Percentiles rank a stretch among this genome's conserved stretches.
Evolutionary conservation across 2,888 invertebrate genomes (phyloP).

Genomic region (Drosophila putrida): DNA sequence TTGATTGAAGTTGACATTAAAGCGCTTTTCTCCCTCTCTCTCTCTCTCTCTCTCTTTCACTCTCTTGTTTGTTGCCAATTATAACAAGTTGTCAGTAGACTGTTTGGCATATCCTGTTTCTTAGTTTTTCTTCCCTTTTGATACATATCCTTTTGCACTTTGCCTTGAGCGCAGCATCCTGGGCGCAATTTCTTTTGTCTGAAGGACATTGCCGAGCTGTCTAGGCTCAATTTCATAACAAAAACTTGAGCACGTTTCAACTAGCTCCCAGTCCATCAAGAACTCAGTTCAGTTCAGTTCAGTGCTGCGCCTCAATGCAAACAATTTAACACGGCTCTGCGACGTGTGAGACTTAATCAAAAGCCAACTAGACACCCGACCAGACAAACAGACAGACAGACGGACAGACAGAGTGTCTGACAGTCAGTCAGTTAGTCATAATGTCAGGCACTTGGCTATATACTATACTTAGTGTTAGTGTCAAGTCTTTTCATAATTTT

Average conservation of each 20-base stretch:
- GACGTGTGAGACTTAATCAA: slow-evolving; percentile 76
- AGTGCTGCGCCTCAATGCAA: slow-evolving; percentile 68
- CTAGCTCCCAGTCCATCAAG: slow-evolving; percentile 12
- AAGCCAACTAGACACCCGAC: slow-evolving; percentile 62
- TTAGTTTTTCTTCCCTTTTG: slow-evolving; percentile 71
- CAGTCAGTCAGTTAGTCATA: background rate
- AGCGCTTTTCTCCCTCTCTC: background rate
- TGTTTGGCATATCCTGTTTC: slow-evolving; percentile 64
- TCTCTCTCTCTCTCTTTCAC: background rate
- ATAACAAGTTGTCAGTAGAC: slow-evolving; percentile 77
- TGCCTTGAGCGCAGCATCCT: slow-evolving; percentile 35
- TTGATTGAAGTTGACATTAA: slow-evolving; percentile 1
- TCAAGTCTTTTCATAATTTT: slow-evolving; percentile 23
- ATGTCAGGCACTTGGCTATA: slow-evolving; percentile 35
- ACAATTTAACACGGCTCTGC: slow-evolving; percentile 75
- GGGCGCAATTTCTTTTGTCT: slow-evolving; percentile 64
- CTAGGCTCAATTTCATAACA: slow-evolving; percentile 80
- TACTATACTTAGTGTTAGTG: slow-evolving; percentile 44
- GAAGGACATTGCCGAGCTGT: slow-evolving; percentile 40
- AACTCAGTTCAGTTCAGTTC: slow-evolving; percentile 28
- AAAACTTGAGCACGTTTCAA: slow-evolving; percentile 76
- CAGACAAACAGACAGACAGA: slow-evolving; percentile 7
- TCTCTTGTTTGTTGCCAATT: slow-evolving; percentile 58
- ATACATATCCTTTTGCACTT: slow-evolving; percentile 61
- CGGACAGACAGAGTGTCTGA: slow-evolving; percentile 3